Base-by-base conservation (phyloP, 2,113 vertebrate genomes). In the Oreotrochilus melanogaster region DNA sequence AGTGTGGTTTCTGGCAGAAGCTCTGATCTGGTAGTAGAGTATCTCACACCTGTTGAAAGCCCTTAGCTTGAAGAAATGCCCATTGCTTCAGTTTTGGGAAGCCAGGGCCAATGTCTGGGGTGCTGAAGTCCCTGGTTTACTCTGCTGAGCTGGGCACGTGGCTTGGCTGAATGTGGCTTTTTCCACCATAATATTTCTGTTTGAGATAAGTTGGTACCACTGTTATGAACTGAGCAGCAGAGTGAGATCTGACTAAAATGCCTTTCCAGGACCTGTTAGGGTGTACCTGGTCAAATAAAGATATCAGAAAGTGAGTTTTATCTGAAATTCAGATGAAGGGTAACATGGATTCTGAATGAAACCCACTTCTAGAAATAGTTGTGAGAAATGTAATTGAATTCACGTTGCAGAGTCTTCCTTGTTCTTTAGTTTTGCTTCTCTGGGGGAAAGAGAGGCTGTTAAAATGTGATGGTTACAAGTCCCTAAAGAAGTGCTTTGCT, bases 151-250 rank as follows among this genome's bases (percentile, higher is more conserved):
- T 14, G 24, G 53, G 61, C 43, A 9, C 11, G 0, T 22, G 18
- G 5, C 51, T 85, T 18, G n/a, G 64, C 42, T 27, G 43, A 23
- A 3, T 0, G 42, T n/a, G 42, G 11, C 27, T 66, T 31, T 19
- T 72, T 43, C 30, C 12, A 10, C 10, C 16, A 22, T 19, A 30
- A 18, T 33, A 8, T 5, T 33, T 27, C 1, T 19, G 3, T 35
- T 22, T 50, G 48, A 12, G 70, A 3, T 3, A 24, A 11, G 48
- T 72, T 79, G 18, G 7, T 37, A 10, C 7, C 24, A 6, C 35
- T n/a, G 2, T 56, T 3, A 12, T 11, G 42, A 76, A 1, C 2
- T 6, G 48, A 71, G 53, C 3, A 1, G 5, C 27, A 3, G 42
- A 15, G 23, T 6, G 27, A 6, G 30, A 66, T 64, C 23, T 25